A percentile compares a stretch with the other conserved stretches of the same genome.
Conservation (phyloP, 2,797 vertebrate species). For the Dallia pectoralis region DNA sequence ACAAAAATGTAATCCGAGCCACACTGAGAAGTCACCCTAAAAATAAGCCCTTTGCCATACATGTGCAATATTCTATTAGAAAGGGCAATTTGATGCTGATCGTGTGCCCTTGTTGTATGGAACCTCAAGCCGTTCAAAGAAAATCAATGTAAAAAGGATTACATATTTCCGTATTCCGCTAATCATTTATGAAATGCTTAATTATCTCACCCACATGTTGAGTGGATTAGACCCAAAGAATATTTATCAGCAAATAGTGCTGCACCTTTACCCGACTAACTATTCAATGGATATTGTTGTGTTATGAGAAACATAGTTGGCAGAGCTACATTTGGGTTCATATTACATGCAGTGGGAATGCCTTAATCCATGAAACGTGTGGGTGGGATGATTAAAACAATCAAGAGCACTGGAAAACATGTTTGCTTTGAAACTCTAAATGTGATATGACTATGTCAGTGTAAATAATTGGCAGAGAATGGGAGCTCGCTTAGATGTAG, state of each 20-base stretch:
- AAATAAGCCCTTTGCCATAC: conserved; percentile 63
- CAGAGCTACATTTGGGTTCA: conserved; percentile 67
- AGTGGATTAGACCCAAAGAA: conserved; percentile 76
- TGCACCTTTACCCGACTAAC: conserved; percentile 69
- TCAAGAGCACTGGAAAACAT: conserved; percentile 72
- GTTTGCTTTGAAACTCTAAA: conserved; percentile 82
- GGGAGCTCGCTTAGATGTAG: conserved; percentile 69
- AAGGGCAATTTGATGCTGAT: conserved; percentile 75
- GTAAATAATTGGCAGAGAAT: conserved; percentile 82
- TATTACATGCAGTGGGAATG: conserved; percentile 72
- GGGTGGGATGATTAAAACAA: conserved; percentile 80
- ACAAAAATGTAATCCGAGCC: conserved; percentile 56
- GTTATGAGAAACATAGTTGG: conserved; percentile 69
- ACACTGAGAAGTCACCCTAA: conserved; percentile 61
- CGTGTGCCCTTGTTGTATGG: conserved; percentile 61
- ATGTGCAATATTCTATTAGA: conserved; percentile 67
- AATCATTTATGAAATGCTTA: conserved; percentile 80
- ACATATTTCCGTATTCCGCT: conserved; percentile 80
- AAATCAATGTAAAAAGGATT: conserved; percentile 75
- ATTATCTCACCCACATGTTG: conserved; percentile 76
- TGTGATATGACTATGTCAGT: conserved; percentile 76
- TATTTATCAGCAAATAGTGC: conserved; percentile 58
- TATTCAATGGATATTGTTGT: conserved; percentile 66
- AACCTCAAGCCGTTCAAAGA: conserved; percentile 71
- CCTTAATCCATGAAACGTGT: conserved; percentile 80